Evolutionary conservation across 30 jellyfish, hydroid and myxozoan genomes (phyloP).

Genomic region (Hydra vulgaris): DNA sequence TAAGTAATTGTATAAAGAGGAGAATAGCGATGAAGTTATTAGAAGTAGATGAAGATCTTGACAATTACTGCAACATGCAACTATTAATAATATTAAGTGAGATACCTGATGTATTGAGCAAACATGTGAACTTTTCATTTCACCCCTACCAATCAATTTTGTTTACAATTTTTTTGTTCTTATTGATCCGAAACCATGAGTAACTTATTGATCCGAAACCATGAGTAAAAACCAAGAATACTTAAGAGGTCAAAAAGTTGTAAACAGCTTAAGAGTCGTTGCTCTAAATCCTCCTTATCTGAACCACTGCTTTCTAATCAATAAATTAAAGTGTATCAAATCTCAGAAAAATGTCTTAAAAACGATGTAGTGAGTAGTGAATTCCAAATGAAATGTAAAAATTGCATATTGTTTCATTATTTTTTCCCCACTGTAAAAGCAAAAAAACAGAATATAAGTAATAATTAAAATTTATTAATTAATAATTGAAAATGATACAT

Average conservation of each 20-base stretch:
- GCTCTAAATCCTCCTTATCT: neutral
- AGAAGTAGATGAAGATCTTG: neutral
- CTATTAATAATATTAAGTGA: neutral
- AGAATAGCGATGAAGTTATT: neutral
- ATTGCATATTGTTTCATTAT: neutral
- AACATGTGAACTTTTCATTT: neutral
- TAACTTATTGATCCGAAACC: neutral
- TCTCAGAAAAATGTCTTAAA: too few species aligned
- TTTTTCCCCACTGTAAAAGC: neutral
- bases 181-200: neutral
- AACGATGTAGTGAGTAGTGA: neutral
- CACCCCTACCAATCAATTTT: neutral
- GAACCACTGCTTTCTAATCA: neutral
- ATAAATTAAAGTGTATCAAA: neutral
- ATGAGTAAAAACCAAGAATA: neutral
- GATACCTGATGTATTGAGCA: neutral
- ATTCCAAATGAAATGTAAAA: neutral
- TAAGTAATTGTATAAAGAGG: neutral
- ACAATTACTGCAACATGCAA: neutral
- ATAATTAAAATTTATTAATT: too few species aligned
- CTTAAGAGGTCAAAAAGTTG: neutral
- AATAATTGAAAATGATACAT: too few species aligned
- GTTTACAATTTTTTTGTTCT: neutral
- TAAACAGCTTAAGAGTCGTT: neutral
- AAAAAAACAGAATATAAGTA: neutral